A percentile compares a stretch with the other conserved stretches of the same genome.
These are phyloP conservation scores for Salminus brasiliensis DNA, from an alignment of 2,113 vertebrate genomes.

Conservation along the genomic window DNA sequence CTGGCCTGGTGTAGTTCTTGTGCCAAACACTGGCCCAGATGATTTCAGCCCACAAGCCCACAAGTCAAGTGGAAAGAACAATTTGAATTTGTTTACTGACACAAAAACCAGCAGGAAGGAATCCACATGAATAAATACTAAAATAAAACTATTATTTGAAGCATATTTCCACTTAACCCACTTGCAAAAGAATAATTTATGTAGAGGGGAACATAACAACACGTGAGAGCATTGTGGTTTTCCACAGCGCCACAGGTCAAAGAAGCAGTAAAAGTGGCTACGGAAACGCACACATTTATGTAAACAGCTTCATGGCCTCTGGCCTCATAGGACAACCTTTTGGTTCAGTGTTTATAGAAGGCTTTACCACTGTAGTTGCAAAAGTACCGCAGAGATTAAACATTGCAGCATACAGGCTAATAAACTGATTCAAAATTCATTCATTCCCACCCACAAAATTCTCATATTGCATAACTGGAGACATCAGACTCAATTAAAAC, in stretches of 20 bases:
- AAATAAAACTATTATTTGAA: not conserved
- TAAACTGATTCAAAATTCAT: not conserved
- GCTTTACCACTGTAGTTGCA: not conserved
- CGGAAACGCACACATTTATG: not conserved
- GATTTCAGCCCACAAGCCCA: not conserved
- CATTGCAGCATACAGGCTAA: not conserved
- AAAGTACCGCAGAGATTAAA: not conserved
- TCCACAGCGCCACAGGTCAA: constrained; percentile 31
- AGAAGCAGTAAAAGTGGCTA: constrained; percentile 3
- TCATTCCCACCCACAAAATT: not conserved
- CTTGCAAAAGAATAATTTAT: constrained; percentile 20
- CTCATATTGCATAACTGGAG: not conserved
- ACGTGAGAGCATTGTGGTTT: constrained; percentile 5
- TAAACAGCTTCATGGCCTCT: constrained; percentile 16
- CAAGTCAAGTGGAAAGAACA: not conserved
- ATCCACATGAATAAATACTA: not conserved
- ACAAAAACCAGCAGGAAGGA: not conserved
- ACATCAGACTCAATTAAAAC: not conserved
- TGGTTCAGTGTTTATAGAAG: not conserved
- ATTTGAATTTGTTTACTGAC: not conserved
- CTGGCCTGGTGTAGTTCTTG: not conserved
- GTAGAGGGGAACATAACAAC: not conserved
- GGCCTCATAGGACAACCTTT: constrained; percentile 8
- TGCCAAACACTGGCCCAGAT: not conserved
- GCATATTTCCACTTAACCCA: not conserved